Base-by-base conservation (phyloP, 2,113 vertebrate species). In the Brienomyrus brachyistius region DNA sequence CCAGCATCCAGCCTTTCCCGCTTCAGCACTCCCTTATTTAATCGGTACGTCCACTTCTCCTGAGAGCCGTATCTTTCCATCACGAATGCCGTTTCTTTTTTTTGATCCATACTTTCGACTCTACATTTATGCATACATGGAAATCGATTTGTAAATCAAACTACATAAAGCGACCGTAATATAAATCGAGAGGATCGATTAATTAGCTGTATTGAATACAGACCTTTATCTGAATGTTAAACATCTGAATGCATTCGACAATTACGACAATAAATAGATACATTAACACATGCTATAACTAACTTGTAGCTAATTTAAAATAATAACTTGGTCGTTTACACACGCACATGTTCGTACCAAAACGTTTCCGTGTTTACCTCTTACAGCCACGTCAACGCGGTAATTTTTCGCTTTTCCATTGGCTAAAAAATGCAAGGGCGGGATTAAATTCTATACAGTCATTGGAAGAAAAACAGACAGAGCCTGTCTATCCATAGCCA, bases 51-150 rank as follows among this genome's bases (percentile, higher is more conserved):
- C 96, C 96, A 96, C 2, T 91, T 88, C 89, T 94, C 94, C 19
- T 88, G 92, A 47, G 94, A 95, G 87, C 96, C 96, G 40, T 96
- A 96, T 85, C 91, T 92, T 92, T 96, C 96, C 3, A 95, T 94
- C 10, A 95, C 96, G 50, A 95, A 23, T 88, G 94, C 62, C 11
- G 50, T 9, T 45, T 66, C 21, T 6, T 23, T 90, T 10, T 88
- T 23, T 11, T 35, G 27, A 10, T 86, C 43, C 1, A 87, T 90
- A 77, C 43, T 5, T 45, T 83, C 91, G 91, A 94, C 94, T 94
- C 52, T 88, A 17, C 8, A 13, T 80, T 52, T 17, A 80, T 31
- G 31, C 82, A 86, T 51, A 21, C 27, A 40, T 40, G 15, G 13
- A 77, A 40, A n/a, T 84, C 43, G 59, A 31, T 50, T 27, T 52